Evolutionary conservation across 2,797 vertebrate species (phyloP), one percentile per base, ranked within the genome.

Genomic region (Aplochiton taeniatus): DNA sequence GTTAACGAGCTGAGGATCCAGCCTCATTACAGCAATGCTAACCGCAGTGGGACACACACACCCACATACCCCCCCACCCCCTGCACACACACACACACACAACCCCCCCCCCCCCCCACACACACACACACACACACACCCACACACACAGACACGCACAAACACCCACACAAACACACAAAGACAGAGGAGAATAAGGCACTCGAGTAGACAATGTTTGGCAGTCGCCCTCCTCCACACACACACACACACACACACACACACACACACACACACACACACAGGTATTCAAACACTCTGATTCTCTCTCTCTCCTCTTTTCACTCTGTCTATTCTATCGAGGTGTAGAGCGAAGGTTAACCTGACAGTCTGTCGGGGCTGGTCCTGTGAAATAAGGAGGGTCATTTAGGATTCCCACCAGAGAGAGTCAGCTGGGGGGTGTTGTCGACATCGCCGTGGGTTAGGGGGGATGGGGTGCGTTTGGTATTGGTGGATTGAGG

Each of bases 11-110:
- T 79, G 18, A 74, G 74, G 75, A 75, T 80, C 78, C 52, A 69
- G 74, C 66, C 75, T 88, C 83, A 87, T 87, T 87, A 87, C 75
- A 60, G 58, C 73, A 80, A 84, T 73, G 73, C 75, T 70, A 75
- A 83, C 76, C 72, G 6, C 80, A 72, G 70, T 1, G 44, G 72
- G 73, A 75, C 43, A 6, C 41, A 54, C 20, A 47, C 45, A 44
- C 16, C 16, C 58, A 17, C n/a, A 54, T 11, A 43, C 7, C 17
- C 19, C 18, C 18, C 4, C 41, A 18, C 4, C 14, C 56, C 42
- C n/a, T n/a, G 16, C 18, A 41, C 9, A 0, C 52, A 58, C 41
- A 44, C 47, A 31, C 11, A 45, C 58, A 44, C 46, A n/a, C 52
- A 20, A n/a, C n/a, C n/a, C 47, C 31, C 11, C 16, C 44, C 17